These are phyloP conservation scores for Dendrolimus houi DNA, from an alignment of 2,888 invertebrate species.

Conservation along the genomic window DNA sequence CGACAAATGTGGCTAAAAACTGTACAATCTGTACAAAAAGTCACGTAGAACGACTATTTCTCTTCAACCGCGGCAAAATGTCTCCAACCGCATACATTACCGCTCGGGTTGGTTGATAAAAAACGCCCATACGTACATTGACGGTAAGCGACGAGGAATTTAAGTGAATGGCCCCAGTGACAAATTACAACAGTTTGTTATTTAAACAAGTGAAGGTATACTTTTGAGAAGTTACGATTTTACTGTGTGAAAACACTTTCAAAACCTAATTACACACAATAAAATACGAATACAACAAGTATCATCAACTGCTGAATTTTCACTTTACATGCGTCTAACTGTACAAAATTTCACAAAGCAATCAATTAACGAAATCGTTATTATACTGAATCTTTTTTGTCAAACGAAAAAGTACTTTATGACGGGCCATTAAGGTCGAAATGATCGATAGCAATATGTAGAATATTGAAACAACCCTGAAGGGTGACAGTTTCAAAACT, in stretches of 20 bases:
- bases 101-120: not conserved
- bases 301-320: not conserved
- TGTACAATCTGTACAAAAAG: not conserved
- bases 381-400: slow-evolving; percentile 16
- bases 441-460: slow-evolving; percentile 27
- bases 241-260: not conserved
- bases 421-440: slow-evolving; percentile 20
- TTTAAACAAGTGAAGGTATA: not conserved
- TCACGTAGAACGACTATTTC: not conserved
- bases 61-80: not conserved
- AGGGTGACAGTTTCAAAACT: slow-evolving; percentile 48
- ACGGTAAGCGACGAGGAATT: not conserved
- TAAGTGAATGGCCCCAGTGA: not conserved
- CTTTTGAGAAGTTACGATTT: not conserved
- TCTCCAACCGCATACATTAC: not conserved
- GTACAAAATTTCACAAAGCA: slow-evolving; percentile 14
- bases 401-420: slow-evolving; percentile 22
- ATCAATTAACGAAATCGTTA: slow-evolving; percentile 30
- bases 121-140: not conserved
- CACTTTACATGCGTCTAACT: not conserved
- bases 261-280: not conserved
- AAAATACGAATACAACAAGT: not conserved
- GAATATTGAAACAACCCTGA: slow-evolving; percentile 30
- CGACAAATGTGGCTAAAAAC: not conserved
- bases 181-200: not conserved